These are phyloP conservation scores for Ganaspis sp. DNA, from an alignment of 1,140 invertebrate genomes.

Conservation along the genomic window DNA sequence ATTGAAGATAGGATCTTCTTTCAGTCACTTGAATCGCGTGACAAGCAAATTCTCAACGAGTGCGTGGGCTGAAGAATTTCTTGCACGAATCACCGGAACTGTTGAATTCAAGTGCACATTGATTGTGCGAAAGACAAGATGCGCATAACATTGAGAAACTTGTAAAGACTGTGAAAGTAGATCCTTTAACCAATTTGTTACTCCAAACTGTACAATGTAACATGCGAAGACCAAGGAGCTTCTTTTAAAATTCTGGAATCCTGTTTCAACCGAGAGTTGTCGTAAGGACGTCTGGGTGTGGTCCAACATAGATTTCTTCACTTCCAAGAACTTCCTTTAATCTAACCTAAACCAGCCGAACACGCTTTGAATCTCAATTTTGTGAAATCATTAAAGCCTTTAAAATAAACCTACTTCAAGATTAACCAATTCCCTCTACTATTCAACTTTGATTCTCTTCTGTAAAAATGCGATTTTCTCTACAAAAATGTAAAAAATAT, in stretches of 20 bases:
- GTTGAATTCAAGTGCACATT: slow-evolving; percentile 7
- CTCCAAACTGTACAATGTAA: background rate
- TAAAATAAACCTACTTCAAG: background rate
- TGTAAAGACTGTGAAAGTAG: slow-evolving; percentile 23
- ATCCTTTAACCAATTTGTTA: slow-evolving; percentile 12
- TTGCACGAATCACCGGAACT: slow-evolving; percentile 44
- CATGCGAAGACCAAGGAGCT: slow-evolving; percentile 11
- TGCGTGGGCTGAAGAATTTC: slow-evolving; percentile 48
- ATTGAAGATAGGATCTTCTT: slow-evolving; percentile 7
- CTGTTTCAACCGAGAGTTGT: slow-evolving; percentile 15
- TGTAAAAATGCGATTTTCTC: no score
- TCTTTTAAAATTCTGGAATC: slow-evolving; percentile 29
- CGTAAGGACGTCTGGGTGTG: slow-evolving; percentile 16
- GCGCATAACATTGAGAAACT: background rate
- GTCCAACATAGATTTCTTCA: slow-evolving; percentile 20
- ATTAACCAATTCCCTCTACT: background rate
- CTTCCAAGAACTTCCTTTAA: slow-evolving; percentile 27
- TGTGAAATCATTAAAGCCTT: background rate
- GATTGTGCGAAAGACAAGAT: slow-evolving; percentile 22
- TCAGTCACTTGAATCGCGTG: slow-evolving; percentile 45
- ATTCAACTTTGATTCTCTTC: background rate
- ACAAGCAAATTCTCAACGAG: slow-evolving; percentile 40
- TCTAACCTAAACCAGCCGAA: background rate
- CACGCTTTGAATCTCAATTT: background rate
- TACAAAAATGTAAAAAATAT: no score